Evolutionary conservation across 2,113 vertebrate species (phyloP), one percentile per base, ranked within the genome.

Genomic region (Pycnonotus jocosus): DNA sequence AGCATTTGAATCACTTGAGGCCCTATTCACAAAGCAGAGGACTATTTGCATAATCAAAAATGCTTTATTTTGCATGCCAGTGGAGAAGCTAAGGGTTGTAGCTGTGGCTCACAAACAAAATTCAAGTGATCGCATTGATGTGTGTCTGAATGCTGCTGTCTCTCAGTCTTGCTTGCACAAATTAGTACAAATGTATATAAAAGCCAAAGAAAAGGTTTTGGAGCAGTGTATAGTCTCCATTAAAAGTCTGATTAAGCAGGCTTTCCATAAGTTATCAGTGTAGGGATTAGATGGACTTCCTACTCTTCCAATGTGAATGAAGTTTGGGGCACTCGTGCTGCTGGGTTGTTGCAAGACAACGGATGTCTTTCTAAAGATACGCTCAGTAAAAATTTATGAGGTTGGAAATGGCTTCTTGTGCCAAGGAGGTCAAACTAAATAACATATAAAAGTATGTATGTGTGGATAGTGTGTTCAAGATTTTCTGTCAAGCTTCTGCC

Each of bases 1-100:
- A 97, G 90, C 93, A 92, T 97, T 51, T 91, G 95, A 97, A 91
- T 96, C 86, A 82, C 72, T 95, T 58, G 77, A 95, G 81, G 65
- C 72, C 61, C 70, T 93, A 48, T 97, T 97, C 94, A 87, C 82
- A 84, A 95, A 60, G 70, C 84, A 68, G 56, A 78, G 60, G 42
- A 58, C 71, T 89, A 77, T 96, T 84, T 85, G 82, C 83, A 78
- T 87, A 92, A 94, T 88, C 82, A 88, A 86, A 96, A 86, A 81
- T 56, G 66, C 83, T 79, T 94, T 82, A 60, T 92, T 95, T 96
- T 81, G 44, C 50, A 54, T n/a, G 88, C 74, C 47, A 76, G 25
- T 60, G 57, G 82, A 92, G 40, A 61, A 83, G 65, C 64, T 48
- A 50, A 86, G 84, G 57, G 16, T 72, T 87, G 48, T 83, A 68